These are phyloP conservation scores for Passerina amoena DNA, from an alignment of 2,113 vertebrate species.

Conservation along the genomic window DNA sequence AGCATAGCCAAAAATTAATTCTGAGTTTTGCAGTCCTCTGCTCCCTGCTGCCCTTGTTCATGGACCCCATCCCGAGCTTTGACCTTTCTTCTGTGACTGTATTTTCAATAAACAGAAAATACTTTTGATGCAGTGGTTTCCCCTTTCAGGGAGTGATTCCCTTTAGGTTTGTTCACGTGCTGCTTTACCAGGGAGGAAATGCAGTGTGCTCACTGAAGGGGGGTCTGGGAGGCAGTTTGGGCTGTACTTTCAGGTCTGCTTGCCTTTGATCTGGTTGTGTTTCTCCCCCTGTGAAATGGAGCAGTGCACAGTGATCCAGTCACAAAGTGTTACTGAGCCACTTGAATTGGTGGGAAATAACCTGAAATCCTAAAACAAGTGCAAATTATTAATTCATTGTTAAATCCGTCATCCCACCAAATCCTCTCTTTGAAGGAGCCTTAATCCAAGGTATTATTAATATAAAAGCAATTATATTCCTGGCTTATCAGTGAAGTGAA, in stretches of 20 bases:
- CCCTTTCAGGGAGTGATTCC: not conserved
- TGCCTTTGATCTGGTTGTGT: not conserved
- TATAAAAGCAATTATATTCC: not conserved
- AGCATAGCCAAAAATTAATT: not conserved
- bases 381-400: not conserved
- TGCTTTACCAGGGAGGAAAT: not conserved
- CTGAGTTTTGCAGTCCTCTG: not conserved
- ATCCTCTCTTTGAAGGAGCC: not conserved
- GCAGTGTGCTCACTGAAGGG: not conserved
- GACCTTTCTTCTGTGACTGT: not conserved
- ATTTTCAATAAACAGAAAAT: not conserved
- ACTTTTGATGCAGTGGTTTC: not conserved
- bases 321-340: not conserved
- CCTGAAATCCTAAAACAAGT: not conserved
- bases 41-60: not conserved
- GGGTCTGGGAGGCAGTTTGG: accelerated
- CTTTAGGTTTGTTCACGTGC: not conserved
- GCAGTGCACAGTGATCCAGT: not conserved
- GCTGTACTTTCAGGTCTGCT: not conserved
- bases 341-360: not conserved
- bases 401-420: not conserved
- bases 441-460: not conserved
- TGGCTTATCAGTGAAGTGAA: not conserved
- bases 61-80: not conserved
- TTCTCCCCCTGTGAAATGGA: not conserved